phyloP scores from a whole-genome alignment of 2,888 invertebrate species.

The Drosophila glabriapex region DNA sequence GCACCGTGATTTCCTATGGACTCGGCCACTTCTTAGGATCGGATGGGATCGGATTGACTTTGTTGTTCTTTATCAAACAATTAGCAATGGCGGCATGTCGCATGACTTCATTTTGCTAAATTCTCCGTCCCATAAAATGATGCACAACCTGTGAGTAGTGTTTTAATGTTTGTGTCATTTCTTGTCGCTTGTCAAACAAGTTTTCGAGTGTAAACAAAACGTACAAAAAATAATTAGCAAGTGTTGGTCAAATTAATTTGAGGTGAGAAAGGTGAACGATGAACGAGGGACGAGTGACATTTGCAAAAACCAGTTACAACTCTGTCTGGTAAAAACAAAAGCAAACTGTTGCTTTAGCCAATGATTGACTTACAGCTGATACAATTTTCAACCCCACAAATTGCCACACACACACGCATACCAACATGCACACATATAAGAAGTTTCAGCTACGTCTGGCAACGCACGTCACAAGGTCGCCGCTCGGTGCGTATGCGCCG shows the following conservation, averaged over 20 bases:
- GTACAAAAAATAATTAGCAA: constrained; percentile 17
- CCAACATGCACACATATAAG: neutral
- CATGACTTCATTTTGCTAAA: constrained; percentile 40
- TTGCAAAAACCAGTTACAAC: constrained; percentile 4
- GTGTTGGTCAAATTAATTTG: constrained; percentile 11
- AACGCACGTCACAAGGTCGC: constrained; percentile 60
- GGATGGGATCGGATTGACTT: constrained; percentile 25
- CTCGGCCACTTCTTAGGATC: constrained; percentile 20
- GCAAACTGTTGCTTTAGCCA: constrained; percentile 24
- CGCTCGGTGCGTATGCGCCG: constrained; percentile 42
- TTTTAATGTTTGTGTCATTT: constrained; percentile 15
- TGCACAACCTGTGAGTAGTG: neutral
- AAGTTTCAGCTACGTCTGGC: constrained; percentile 22
- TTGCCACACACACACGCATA: constrained; percentile 28
- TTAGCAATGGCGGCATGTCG: constrained; percentile 43
- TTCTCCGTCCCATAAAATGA: constrained; percentile 4
- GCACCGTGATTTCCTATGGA: constrained; percentile 31
- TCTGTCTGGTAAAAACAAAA: neutral
- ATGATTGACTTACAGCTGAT: constrained; percentile 19
- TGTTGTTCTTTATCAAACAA: constrained; percentile 67
- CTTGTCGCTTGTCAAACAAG: constrained; percentile 23
- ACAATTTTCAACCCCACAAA: constrained; percentile 14
- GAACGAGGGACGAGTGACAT: neutral
- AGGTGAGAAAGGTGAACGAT: constrained; percentile 14
- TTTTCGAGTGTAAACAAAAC: constrained; percentile 30